Evolutionary conservation across 2,888 invertebrate genomes (phyloP).

Genomic region (Clivina fossor): DNA sequence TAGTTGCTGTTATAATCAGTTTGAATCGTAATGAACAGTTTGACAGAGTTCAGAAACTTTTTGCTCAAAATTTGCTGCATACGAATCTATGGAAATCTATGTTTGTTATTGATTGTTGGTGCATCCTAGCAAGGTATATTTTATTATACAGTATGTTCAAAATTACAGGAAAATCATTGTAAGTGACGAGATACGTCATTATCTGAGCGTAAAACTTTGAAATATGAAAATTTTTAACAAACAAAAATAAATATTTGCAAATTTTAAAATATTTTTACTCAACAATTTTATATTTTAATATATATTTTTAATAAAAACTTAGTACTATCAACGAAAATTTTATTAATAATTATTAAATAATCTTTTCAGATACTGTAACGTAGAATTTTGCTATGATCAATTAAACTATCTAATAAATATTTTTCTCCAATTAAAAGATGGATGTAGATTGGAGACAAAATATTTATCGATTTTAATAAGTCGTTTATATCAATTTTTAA

Average conservation of each 20-base stretch:
- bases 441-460: neutral
- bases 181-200: too few species aligned
- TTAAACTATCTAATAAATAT: conserved; percentile 15
- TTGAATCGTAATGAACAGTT: conserved; percentile 13
- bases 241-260: too few species aligned
- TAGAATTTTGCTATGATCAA: conserved; percentile 19
- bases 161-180: too few species aligned
- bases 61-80: conserved; percentile 13
- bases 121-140: conserved; percentile 16
- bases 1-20: neutral
- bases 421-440: neutral
- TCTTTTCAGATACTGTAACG: conserved; percentile 11
- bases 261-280: too few species aligned
- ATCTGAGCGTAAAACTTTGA: too few species aligned
- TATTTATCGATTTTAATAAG: conserved; percentile 4
- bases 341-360: neutral
- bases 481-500: conserved; percentile 12
- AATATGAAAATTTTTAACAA: too few species aligned
- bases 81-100: conserved; percentile 12
- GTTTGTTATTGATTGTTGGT: conserved; percentile 15
- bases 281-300: too few species aligned
- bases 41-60: conserved; percentile 10
- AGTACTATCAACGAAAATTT: neutral
- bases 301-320: neutral
- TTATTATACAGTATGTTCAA: too few species aligned